These are phyloP conservation scores for Chromoteleia sp. DNA, from an alignment of 2,888 invertebrate genomes.

Conservation along the genomic window DNA sequence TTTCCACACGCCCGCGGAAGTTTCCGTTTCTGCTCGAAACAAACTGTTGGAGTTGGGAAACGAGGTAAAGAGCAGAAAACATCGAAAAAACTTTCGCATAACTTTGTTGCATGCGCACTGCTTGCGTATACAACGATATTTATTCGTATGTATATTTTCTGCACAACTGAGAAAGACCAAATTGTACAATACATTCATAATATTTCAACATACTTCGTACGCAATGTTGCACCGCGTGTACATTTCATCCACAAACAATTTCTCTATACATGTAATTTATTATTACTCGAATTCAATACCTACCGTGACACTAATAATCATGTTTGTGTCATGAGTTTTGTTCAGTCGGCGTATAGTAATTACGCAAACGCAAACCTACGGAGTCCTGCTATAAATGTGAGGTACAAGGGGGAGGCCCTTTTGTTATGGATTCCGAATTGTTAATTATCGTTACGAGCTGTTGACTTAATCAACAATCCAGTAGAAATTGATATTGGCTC, in stretches of 20 bases:
- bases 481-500: constrained; percentile 18
- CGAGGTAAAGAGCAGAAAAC: constrained; percentile 65
- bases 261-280: constrained; percentile 60
- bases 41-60: constrained; percentile 64
- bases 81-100: constrained; percentile 61
- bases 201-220: constrained; percentile 56
- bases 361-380: constrained; percentile 32
- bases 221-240: constrained; percentile 46
- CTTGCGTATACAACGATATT: constrained; percentile 44
- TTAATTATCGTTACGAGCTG: constrained; percentile 41
- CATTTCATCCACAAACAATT: constrained; percentile 59
- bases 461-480: constrained; percentile 42
- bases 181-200: constrained; percentile 50
- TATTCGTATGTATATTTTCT: constrained; percentile 56
- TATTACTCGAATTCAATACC: constrained; percentile 52
- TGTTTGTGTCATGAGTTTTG: constrained; percentile 50
- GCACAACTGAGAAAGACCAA: constrained; percentile 56
- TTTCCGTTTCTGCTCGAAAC: constrained; percentile 61
- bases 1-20: constrained; percentile 52
- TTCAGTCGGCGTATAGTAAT: constrained; percentile 35
- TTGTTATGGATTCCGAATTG: constrained; percentile 24
- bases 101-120: constrained; percentile 61
- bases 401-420: not conserved
- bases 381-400: constrained; percentile 20
- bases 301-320: constrained; percentile 50